phyloP scores from a whole-genome alignment of 2,113 vertebrate species.

The Cricetomys ansorgei region DNA sequence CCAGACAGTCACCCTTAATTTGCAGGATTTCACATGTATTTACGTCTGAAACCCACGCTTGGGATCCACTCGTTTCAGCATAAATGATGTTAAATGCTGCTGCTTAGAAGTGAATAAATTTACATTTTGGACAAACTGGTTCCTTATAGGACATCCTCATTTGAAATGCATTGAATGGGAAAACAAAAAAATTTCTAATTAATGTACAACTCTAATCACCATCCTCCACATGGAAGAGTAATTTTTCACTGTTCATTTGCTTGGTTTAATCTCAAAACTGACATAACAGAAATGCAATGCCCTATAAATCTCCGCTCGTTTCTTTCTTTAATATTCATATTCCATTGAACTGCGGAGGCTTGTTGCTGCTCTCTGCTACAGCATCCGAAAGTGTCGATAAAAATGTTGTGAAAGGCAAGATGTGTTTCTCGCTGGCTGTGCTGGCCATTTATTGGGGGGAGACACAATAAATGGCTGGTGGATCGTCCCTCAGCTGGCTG shows the following conservation, averaged over 20 bases:
- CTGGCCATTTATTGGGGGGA: slow-evolving; percentile 85
- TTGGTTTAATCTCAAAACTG: slow-evolving; percentile 91
- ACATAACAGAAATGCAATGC: slow-evolving; percentile 90
- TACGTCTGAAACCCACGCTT: slow-evolving; percentile 60
- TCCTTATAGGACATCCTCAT: slow-evolving; percentile 87
- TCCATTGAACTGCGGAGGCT: slow-evolving; percentile 89
- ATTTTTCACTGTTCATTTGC: slow-evolving; percentile 93
- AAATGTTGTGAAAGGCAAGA: slow-evolving; percentile 90
- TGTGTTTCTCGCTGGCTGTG: slow-evolving; percentile 85
- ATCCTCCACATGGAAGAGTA: slow-evolving; percentile 91
- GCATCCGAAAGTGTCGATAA: slow-evolving; percentile 89
- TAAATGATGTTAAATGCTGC: slow-evolving; percentile 72
- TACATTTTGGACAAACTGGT: slow-evolving; percentile 84
- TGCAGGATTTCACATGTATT: slow-evolving; percentile 30
- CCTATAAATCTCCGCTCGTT: slow-evolving; percentile 91
- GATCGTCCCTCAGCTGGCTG: slow-evolving; percentile 87
- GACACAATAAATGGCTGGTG: slow-evolving; percentile 86
- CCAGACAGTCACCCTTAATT: slow-evolving; percentile 32
- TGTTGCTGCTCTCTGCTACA: slow-evolving; percentile 88
- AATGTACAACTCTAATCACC: slow-evolving; percentile 94
- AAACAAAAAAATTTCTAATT: slow-evolving; percentile 90
- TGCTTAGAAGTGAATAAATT: slow-evolving; percentile 85
- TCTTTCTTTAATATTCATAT: slow-evolving; percentile 92
- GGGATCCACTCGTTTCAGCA: slow-evolving; percentile 65
- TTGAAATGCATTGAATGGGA: slow-evolving; percentile 90